These are phyloP conservation scores for Sebastes minor DNA, from an alignment of 2,797 vertebrate genomes.

Conservation along the genomic window DNA sequence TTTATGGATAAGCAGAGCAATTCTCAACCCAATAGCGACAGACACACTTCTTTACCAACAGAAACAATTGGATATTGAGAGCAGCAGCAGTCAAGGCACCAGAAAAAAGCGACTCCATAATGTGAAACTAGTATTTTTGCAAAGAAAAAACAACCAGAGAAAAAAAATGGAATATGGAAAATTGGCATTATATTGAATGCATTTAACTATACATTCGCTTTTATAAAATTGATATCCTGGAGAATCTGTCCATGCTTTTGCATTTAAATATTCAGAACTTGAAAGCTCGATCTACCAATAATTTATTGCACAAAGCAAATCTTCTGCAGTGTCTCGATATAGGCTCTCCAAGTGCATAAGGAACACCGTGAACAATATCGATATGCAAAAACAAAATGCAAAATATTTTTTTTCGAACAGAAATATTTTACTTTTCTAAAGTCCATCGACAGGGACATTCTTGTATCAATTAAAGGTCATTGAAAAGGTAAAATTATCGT, in stretches of 20 bases:
- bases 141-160: not conserved
- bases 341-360: not conserved
- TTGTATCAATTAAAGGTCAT: not conserved
- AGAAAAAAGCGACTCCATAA: not conserved
- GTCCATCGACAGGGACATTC: not conserved
- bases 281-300: not conserved
- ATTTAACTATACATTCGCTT: not conserved
- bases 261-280: not conserved
- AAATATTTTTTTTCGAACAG: not conserved
- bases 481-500: not conserved
- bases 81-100: not conserved
- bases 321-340: not conserved
- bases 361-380: not conserved
- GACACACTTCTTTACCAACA: not conserved
- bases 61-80: not conserved
- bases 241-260: not conserved
- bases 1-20: not conserved
- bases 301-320: not conserved
- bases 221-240: not conserved
- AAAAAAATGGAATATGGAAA: not conserved
- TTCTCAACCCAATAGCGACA: not conserved
- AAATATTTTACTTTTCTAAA: not conserved
- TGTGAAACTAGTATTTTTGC: not conserved
- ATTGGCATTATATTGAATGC: not conserved
- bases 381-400: not conserved